phyloP scores from a whole-genome alignment of 2,888 invertebrate genomes.

The Mesochorus sp. region DNA sequence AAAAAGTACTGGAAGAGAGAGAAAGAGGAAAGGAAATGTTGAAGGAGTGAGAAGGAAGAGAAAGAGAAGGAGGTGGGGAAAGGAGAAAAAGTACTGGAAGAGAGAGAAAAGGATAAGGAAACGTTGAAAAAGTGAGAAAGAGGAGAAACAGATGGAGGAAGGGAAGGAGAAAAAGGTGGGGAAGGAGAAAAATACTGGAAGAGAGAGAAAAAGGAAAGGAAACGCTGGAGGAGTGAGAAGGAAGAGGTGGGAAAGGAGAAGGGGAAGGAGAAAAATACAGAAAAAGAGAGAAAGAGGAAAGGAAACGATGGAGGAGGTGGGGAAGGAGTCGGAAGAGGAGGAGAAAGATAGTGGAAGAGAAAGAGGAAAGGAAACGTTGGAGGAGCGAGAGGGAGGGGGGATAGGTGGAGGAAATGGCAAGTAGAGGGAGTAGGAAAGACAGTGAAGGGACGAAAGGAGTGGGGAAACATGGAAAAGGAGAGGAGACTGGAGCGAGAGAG shows the following conservation, averaged over 20 bases:
- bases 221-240: not conserved
- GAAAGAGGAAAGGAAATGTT: constrained; percentile 41
- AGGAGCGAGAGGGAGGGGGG: not conserved
- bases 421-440: too few relatives aligned
- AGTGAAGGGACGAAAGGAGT: too few relatives aligned
- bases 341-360: not conserved
- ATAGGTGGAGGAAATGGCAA: not conserved
- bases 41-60: constrained; percentile 57
- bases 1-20: constrained; percentile 20
- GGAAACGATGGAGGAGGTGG: constrained; percentile 45
- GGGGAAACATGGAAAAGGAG: constrained; percentile 8
- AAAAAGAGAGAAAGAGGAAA: not conserved
- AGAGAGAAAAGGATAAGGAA: constrained; percentile 56
- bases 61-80: constrained; percentile 50
- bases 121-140: constrained; percentile 29
- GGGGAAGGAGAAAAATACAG: constrained; percentile 4
- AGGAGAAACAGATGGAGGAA: constrained; percentile 25
- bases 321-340: constrained; percentile 22
- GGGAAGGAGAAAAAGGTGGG: constrained; percentile 7
- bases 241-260: constrained; percentile 23
- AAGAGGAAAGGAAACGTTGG: not conserved
- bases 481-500: constrained; percentile 15
- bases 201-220: not conserved
- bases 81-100: constrained; percentile 58
- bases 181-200: not conserved